Evolutionary conservation across 2,888 invertebrate species (phyloP).

Genomic region (Drosophila lacicola): DNA sequence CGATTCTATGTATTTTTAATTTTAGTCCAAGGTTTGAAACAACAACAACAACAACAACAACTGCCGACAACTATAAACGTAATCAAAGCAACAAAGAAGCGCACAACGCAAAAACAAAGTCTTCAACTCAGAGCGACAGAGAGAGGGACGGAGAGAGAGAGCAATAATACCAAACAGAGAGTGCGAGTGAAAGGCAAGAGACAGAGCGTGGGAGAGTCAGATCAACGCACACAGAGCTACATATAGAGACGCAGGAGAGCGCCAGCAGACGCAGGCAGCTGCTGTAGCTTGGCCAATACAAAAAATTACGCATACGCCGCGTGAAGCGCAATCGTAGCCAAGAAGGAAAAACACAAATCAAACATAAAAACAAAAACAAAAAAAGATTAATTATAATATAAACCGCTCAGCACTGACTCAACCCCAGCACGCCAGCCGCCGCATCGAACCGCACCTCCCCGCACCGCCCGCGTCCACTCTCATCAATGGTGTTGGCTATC

Average conservation of each 20-base stretch:
- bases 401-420: slow-evolving; percentile 46
- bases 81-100: slow-evolving; percentile 63
- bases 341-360: slow-evolving; percentile 20
- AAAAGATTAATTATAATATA: slow-evolving; percentile 43
- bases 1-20: slow-evolving; percentile 77
- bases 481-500: slow-evolving; percentile 37
- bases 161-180: slow-evolving; percentile 1
- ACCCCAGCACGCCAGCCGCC: slow-evolving; percentile 1
- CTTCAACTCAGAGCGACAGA: slow-evolving; percentile 32
- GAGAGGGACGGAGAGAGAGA: background rate
- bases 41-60: slow-evolving; percentile 49
- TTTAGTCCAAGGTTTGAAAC: slow-evolving; percentile 84
- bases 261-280: slow-evolving; percentile 10
- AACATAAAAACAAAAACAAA: slow-evolving; percentile 22
- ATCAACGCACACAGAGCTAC: slow-evolving; percentile 17
- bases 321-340: slow-evolving; percentile 57
- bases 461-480: background rate
- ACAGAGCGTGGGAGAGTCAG: slow-evolving; percentile 20
- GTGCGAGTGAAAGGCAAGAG: slow-evolving; percentile 1
- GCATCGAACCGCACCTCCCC: background rate
- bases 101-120: slow-evolving; percentile 60
- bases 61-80: slow-evolving; percentile 56
- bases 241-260: slow-evolving; percentile 17
- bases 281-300: slow-evolving; percentile 59
- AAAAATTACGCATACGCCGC: slow-evolving; percentile 72